Conservation (phyloP, 2,797 vertebrate species). For the Acrocephalus scirpaceus region DNA sequence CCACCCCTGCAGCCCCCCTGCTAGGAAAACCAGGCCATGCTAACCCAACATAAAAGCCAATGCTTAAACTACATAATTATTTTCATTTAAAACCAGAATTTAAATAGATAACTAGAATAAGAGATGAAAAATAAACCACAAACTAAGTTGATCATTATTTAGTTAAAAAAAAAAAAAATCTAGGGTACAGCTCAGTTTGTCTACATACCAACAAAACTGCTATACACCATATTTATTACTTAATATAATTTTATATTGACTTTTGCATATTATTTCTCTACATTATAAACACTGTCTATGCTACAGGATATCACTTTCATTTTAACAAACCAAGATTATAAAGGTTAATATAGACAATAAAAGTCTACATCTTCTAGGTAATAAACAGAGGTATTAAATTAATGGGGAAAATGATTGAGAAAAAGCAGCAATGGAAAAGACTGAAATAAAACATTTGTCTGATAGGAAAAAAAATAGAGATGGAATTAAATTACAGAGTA, state of each 20-base stretch:
- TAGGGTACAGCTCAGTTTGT: background rate
- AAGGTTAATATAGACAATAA: background rate
- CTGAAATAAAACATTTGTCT: background rate
- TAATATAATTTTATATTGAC: background rate
- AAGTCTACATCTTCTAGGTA: background rate
- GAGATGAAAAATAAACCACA: background rate
- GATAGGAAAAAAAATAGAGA: background rate
- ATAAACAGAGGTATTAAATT: background rate
- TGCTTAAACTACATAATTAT: background rate
- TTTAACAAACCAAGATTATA: background rate
- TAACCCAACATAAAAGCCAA: background rate
- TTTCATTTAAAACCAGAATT: background rate
- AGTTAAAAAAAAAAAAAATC: background rate
- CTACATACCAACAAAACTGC: background rate
- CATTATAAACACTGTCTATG: background rate
- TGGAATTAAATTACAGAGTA: background rate
- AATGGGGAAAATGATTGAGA: background rate
- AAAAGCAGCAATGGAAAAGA: background rate
- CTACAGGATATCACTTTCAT: background rate
- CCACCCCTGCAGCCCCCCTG: fast-evolving
- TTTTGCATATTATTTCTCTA: background rate
- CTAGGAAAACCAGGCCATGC: background rate
- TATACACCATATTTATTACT: background rate
- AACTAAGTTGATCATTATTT: background rate
- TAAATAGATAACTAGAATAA: background rate